phyloP scores from a whole-genome alignment of 1,140 invertebrate genomes.

The Hyphantria cunea region DNA sequence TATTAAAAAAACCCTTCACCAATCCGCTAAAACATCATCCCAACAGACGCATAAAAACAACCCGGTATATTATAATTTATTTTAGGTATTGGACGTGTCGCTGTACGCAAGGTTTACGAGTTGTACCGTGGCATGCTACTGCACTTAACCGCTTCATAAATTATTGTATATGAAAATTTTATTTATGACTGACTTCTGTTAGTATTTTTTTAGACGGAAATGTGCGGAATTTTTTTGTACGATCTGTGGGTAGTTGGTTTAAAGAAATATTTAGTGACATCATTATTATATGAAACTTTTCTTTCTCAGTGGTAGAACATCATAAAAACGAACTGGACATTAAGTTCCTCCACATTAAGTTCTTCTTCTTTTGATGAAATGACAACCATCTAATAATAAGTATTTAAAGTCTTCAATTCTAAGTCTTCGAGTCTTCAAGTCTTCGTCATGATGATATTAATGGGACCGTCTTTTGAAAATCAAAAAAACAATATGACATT shows the following conservation, averaged over 20 bases:
- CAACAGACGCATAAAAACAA: conserved; percentile 8
- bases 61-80: conserved; percentile 22
- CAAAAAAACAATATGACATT: no score
- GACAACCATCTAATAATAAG: no score
- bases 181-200: conserved; percentile 1
- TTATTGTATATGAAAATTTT: conserved; percentile 12
- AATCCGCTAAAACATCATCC: background rate
- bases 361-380: no score
- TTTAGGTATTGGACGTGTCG: conserved; percentile 12
- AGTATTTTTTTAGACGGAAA: background rate
- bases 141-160: conserved; percentile 15
- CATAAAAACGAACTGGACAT: no score
- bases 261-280: no score
- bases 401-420: no score
- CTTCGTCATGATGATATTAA: no score
- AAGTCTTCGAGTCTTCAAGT: no score
- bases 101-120: conserved; percentile 26
- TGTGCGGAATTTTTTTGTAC: background rate
- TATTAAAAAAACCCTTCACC: background rate
- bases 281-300: no score
- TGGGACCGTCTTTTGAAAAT: no score
- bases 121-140: conserved; percentile 22
- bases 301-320: no score
- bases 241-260: background rate
- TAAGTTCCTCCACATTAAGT: no score